phyloP scores from a whole-genome alignment of 2,888 invertebrate species.

The Drosophila paracracens region DNA sequence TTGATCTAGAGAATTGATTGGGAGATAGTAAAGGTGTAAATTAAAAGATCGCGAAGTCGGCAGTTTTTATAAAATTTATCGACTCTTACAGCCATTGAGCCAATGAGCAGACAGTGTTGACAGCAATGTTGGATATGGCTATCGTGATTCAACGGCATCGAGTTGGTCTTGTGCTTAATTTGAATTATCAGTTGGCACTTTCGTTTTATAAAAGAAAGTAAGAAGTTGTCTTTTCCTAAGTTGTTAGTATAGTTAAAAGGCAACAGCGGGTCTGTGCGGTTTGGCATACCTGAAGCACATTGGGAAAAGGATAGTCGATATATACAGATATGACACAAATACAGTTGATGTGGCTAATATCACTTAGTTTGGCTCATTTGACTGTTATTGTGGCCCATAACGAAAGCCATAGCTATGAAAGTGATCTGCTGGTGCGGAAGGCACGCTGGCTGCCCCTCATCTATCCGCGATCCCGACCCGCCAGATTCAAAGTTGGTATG shows the following conservation, averaged over 20 bases:
- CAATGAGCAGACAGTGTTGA: constrained; percentile 48
- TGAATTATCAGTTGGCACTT: constrained; percentile 49
- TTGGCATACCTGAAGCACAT: not conserved
- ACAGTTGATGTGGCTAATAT: constrained; percentile 3
- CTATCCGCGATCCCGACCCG: constrained; percentile 54
- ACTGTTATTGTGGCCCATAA: constrained; percentile 10
- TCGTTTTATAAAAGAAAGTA: constrained; percentile 62
- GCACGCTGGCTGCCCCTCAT: constrained; percentile 55
- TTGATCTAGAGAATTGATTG: constrained; percentile 19
- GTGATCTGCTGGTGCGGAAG: constrained; percentile 58
- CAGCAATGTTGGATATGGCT: constrained; percentile 28
- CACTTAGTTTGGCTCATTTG: not conserved
- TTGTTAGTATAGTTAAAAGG: constrained; percentile 39
- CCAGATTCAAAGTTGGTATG: constrained; percentile 53
- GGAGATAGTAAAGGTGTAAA: constrained; percentile 56
- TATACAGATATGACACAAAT: constrained; percentile 14
- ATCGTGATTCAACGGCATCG: not conserved
- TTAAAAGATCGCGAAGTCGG: constrained; percentile 61
- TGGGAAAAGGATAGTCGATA: constrained; percentile 2
- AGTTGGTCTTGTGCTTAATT: constrained; percentile 31
- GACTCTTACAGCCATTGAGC: constrained; percentile 17
- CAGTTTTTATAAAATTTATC: constrained; percentile 34
- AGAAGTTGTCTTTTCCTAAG: constrained; percentile 17
- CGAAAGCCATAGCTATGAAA: constrained; percentile 24
- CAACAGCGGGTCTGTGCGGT: constrained; percentile 35